Evolutionary conservation across 2,797 vertebrate species (phyloP), one percentile per base, ranked within the genome.

Genomic region (Fistularia commersonii): DNA sequence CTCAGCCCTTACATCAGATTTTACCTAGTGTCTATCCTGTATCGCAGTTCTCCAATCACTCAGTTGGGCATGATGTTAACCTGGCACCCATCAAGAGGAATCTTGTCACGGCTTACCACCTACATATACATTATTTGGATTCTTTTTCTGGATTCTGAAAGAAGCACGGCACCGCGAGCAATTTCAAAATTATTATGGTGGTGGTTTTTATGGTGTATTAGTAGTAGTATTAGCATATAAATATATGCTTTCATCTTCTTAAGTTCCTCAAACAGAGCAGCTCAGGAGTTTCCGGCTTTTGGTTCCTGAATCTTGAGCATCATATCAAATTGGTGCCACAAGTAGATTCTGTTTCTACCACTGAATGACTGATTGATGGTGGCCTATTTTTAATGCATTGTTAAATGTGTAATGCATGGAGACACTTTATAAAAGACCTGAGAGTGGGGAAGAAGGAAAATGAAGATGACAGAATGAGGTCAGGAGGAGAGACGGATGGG

Each of bases 381-480:
- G 82, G 75, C 82, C 82, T 88, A 87, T 90, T 88, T 89, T 85
- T 83, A 88, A 90, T 89, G 82, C 85, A 86, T 84, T 88, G 84
- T 85, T 91, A 87, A 88, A 88, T 87, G 83, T 86, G 87, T 87
- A 84, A 86, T 88, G 88, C 85, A 83, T 72, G 76, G 85, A 89
- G 86, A 89, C 87, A 86, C 85, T 88, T 89, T 85, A 83, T 87
- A 80, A 89, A 84, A 89, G 87, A 87, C 84, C 87, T 86, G 79
- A 73, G 87, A 85, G 82, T 74, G 76, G 80, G 69, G 74, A 80
- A 77, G 82, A 83, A 74, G 79, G 70, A 80, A 83, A 90, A 80
- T 44, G 76, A 73, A 83, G 76, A 83, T 90, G 90, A 90, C 88
- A 90, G 88, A 91, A 90, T 90, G 88, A 85, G 90, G 89, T 89